Conservation (phyloP, 2,113 vertebrate genomes). For the Gorilla gorilla region DNA sequence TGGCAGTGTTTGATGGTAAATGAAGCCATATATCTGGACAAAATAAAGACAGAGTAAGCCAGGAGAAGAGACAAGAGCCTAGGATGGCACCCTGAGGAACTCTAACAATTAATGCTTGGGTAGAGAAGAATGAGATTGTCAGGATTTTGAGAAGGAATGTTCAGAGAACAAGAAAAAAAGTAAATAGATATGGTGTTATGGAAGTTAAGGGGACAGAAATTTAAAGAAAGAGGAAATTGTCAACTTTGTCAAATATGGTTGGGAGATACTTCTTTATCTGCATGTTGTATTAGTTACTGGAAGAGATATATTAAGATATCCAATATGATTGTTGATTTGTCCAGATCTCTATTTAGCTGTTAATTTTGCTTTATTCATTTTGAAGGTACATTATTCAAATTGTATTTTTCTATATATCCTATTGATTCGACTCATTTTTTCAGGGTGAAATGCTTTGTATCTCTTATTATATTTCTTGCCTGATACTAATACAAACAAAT, state of each 20-base stretch:
- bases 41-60: background rate
- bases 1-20: background rate
- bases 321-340: background rate
- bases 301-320: background rate
- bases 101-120: background rate
- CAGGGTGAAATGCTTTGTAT: background rate
- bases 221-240: background rate
- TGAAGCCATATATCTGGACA: background rate
- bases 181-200: background rate
- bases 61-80: background rate
- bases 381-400: background rate
- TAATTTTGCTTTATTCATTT: background rate
- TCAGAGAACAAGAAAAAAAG: background rate
- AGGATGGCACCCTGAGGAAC: background rate
- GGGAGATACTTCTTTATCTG: background rate
- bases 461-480: background rate
- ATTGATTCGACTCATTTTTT: background rate
- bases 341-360: background rate
- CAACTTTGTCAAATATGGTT: background rate
- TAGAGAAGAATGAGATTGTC: background rate
- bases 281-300: background rate
- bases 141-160: background rate
- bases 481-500: background rate
- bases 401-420: background rate
- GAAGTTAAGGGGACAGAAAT: background rate